These are phyloP conservation scores for Odontesthes bonariensis DNA, from an alignment of 2,113 vertebrate genomes.

Conservation along the genomic window DNA sequence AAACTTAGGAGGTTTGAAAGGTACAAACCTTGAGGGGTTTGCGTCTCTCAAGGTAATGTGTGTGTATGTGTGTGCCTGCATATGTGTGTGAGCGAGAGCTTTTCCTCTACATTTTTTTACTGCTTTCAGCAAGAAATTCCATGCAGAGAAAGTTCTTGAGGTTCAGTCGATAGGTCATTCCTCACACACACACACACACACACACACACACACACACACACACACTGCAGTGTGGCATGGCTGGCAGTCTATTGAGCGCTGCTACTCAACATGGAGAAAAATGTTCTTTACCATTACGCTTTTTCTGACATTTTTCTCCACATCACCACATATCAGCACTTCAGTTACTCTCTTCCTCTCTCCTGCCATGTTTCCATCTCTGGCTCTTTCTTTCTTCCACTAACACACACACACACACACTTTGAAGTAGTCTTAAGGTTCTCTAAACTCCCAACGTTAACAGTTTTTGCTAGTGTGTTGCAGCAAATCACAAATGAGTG, in stretches of 20 bases:
- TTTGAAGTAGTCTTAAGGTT: conserved; percentile 53
- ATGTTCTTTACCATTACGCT: not conserved
- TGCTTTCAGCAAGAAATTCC: conserved; percentile 32
- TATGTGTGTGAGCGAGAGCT: too few relatives aligned
- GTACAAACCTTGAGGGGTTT: too few relatives aligned
- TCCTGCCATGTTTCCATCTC: not conserved
- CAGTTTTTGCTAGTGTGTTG: conserved; percentile 64
- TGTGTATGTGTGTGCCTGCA: too few relatives aligned
- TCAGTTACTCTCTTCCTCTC: not conserved
- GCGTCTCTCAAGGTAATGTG: too few relatives aligned
- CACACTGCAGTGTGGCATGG: conserved; percentile 27
- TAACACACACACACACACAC: conserved; percentile 13
- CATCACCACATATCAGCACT: not conserved
- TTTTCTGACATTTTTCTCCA: conserved; percentile 2
- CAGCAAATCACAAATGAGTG: conserved; percentile 76
- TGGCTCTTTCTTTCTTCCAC: too few relatives aligned
- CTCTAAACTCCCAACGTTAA: conserved; percentile 70
- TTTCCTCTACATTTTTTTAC: too few relatives aligned
- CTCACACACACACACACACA: not conserved
- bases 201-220: conserved; percentile 5
- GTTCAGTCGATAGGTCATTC: conserved; percentile 54
- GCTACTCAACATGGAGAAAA: conserved; percentile 44
- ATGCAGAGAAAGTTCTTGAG: conserved; percentile 45
- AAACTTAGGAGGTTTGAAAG: too few relatives aligned
- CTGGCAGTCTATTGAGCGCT: conserved; percentile 19